Base-by-base conservation (phyloP, 2,888 invertebrate genomes). In the Archips xylosteana region DNA sequence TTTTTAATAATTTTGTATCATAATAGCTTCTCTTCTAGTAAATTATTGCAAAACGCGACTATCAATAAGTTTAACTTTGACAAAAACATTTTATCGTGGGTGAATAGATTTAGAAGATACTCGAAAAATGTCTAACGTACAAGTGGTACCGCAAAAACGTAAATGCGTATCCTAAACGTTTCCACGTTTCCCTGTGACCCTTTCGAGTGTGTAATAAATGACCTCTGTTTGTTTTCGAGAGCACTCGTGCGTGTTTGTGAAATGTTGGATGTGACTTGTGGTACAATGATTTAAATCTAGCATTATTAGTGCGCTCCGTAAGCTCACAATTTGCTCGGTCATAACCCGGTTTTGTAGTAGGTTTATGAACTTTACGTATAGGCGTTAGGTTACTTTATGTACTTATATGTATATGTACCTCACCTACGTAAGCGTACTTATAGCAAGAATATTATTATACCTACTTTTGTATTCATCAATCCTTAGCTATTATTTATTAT, bases 201-300 rank as follows among this genome's bases (percentile, higher is more conserved):
- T 77, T 75, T 75, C 57, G 64, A 78, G 78, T 54, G 62, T 63
- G 75, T 76, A 74, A 77, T 78, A 79, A 79, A 78, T 77, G 78
- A 77, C 76, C 76, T 76, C 75, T 78, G 76, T 78, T 78, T 77
- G 78, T 76, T 75, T 75, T 74, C 63, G 76, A 78, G 77, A 66
- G 72, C 77, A 62, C 78, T 79, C 71, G 32, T 59, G 72, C 66
- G 42, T 66, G 74, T 71, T 68, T 70, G 74, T 76, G 77, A 79
- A 79, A 79, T 78, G 77, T 78, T 76, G 72, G 65, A 61, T 47
- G 66, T 62, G 71, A 71, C 63, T 66, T 60, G 49, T 45, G 64
- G 63, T 60, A 60, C 42, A 42, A 70, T 70, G 57, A 65, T 71
- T 71, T 71, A 66, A 70, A 70, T 70, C 51, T 51, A 61, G 39